Evolutionary conservation across 2,888 invertebrate genomes (phyloP), one percentile per base, ranked within the genome.

Genomic region (Acanthacorydalis orientalis): DNA sequence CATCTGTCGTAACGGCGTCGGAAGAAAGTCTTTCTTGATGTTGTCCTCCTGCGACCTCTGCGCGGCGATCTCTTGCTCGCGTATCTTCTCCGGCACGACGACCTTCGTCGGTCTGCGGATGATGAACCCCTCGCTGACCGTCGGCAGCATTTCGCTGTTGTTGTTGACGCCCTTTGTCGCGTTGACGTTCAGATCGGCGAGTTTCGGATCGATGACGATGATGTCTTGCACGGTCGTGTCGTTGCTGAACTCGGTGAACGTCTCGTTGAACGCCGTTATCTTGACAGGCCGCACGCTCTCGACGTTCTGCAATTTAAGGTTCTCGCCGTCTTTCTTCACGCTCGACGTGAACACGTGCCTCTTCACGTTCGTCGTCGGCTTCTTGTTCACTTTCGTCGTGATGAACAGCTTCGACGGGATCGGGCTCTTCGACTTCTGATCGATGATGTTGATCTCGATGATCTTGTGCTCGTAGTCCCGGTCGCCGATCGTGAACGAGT

Each of bases 101-200:
- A 38, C 39, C 31, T 33, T 38, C 11, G 46, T 43, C 15, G 48
- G n/a, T 42, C 16, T 12, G 12, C 15, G 33, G 9, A 9, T 16
- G 14, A 39, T 37, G 23, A 14, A 10, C n/a, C 46, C 37, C 38
- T 35, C 40, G 7, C 12, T 23, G 34, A 14, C 31, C n/a, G 49
- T 42, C 1, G 51, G 37, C 10, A 51, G 52, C 14, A 49, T 43
- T 51, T 59, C 57, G 47, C 53, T 57, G 7, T 59, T 55, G 49
- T 56, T 58, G 51, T 56, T 57, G 23, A 23, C 6, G 51, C 49
- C 47, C 32, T 53, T 48, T 8, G 52, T 39, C n/a, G 37, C 31
- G 35, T 57, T 55, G 51, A 55, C 68, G 66, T 58, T 74, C 68
- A 16, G 68, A 66, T 58, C 68, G 63, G 61, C 72, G 66, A 63